A percentile compares a stretch with the other conserved stretches of the same genome.
These are phyloP conservation scores for Biston betularia DNA, from an alignment of 2,888 invertebrate genomes.

Conservation along the genomic window DNA sequence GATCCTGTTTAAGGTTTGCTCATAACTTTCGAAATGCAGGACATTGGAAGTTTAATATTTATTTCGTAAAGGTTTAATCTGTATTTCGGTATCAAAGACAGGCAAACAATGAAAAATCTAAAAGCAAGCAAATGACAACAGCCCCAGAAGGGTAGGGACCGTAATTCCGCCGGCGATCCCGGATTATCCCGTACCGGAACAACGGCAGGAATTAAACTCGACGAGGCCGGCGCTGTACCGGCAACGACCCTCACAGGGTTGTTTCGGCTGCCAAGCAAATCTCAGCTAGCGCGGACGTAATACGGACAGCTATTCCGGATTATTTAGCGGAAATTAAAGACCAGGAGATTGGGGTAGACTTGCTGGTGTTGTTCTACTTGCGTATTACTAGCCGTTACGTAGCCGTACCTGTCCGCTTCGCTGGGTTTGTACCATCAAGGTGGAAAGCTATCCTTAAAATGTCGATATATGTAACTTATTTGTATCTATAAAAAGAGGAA, in stretches of 20 bases:
- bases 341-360: conserved; percentile 3
- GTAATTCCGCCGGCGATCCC: conserved; percentile 37
- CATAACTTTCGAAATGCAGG: conserved; percentile 2
- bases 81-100: conserved; percentile 9
- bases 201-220: conserved; percentile 36
- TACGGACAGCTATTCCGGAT: conserved; percentile 2
- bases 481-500: no score
- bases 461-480: no score
- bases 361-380: neutral
- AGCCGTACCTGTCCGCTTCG: no score
- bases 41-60: conserved; percentile 18
- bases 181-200: conserved; percentile 36
- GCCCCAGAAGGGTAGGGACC: conserved; percentile 26
- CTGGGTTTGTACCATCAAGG: no score
- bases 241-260: conserved; percentile 29
- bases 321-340: conserved; percentile 18
- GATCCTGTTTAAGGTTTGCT: conserved; percentile 1
- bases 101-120: conserved; percentile 29
- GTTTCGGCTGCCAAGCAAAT: conserved; percentile 12
- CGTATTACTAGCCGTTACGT: no score
- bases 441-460: no score
- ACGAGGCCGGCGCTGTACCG: conserved; percentile 23
- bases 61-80: conserved; percentile 19
- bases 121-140: conserved; percentile 38
- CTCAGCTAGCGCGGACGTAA: neutral